Evolutionary conservation across 2,888 invertebrate species (phyloP), one percentile per base, ranked within the genome.

Genomic region (Heliconius cydno): DNA sequence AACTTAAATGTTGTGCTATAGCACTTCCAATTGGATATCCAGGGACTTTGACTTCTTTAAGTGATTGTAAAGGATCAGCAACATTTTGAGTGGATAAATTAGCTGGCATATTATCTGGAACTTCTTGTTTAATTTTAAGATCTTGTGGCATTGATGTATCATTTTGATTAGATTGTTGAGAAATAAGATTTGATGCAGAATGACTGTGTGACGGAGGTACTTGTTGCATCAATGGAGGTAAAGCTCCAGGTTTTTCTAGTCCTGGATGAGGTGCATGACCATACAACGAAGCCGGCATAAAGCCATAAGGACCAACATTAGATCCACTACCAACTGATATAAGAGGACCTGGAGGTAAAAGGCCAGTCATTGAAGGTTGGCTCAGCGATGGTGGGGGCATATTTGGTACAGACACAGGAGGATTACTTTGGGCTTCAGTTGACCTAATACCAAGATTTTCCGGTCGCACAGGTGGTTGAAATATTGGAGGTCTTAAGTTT

Each of bases 41-140:
- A 65, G 97, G 97, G 13, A 97, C 97, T 95, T 97, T 97, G 0
- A 97, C 97, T 89, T 97, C 97, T 88, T 97, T 97, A 13, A 97
- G 92, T 84, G 97, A 97, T 87, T 97, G 97, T 83, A 97, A 88
- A 5, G 97, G 97, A 93, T 97, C 97, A 41, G 96, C 90, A 77
- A 94, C 92, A 79, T 92, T 91, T 82, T 95, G 95, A 72, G 96
- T 95, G 67, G 95, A 95, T 67, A 95, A 86, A 86, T 95, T 95
- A 75, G 94, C 94, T 80, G 96, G 93, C 86, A 94, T 90, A 83
- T 89, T 92, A 82, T 95, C 95, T 82, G 95, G 94, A 86, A 96
- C 87, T 94, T 96, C 92, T 92, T 95, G 93, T 85, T 95, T 95
- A 52, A 95, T 95, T 88, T 95, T 95, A 78, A 95, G 88, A 85